Evolutionary conservation across 2,888 invertebrate species (phyloP).

Genomic region (Metopia argyrocephala): DNA sequence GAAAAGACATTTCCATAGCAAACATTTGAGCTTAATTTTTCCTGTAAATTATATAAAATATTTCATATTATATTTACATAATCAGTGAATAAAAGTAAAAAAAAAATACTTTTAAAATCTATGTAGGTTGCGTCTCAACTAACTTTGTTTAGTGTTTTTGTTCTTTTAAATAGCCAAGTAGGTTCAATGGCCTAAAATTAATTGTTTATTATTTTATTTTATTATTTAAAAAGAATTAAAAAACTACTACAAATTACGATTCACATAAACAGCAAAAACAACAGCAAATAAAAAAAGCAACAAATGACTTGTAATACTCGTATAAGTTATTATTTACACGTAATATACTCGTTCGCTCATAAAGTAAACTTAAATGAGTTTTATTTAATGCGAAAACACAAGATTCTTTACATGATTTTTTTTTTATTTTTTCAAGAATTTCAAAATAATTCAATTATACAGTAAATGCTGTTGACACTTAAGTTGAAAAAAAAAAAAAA

Average conservation of each 20-base stretch:
- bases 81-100: too few species aligned
- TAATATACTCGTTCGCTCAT: not conserved
- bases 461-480: constrained; percentile 48
- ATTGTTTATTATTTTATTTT: constrained; percentile 37
- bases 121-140: not conserved
- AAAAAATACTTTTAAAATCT: not conserved
- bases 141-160: not conserved
- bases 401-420: constrained; percentile 34
- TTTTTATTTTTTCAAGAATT: constrained; percentile 18
- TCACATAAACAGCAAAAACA: not conserved
- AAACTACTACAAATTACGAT: not conserved
- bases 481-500: not conserved
- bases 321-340: not conserved
- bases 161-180: not conserved
- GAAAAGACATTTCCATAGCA: too few species aligned
- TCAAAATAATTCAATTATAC: constrained; percentile 52
- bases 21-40: too few species aligned
- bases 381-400: not conserved
- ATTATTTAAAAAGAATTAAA: not conserved
- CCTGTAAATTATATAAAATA: too few species aligned
- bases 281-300: not conserved
- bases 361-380: not conserved
- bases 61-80: too few species aligned
- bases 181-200: constrained; percentile 53
- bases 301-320: constrained; percentile 1